Evolutionary conservation across 2,797 vertebrate species (phyloP), one percentile per base, ranked within the genome.

Genomic region (Babyrousa celebensis): DNA sequence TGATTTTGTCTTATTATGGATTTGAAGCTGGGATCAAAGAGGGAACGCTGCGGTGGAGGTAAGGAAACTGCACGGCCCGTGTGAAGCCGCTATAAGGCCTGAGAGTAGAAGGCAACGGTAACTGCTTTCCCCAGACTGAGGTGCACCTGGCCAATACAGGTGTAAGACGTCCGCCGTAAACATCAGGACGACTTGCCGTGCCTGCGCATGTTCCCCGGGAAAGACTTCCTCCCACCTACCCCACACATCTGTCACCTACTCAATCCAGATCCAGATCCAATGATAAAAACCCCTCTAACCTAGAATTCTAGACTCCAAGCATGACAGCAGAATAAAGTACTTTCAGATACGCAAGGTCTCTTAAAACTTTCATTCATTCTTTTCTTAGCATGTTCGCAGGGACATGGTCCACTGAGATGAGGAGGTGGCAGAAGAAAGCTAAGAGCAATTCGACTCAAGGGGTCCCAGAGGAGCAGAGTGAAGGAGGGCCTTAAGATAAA

Each of bases 21-120:
- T 58, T 54, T 95, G 36, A 93, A 93, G 63, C 16, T 67, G 82
- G 48, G 32, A 85, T 85, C 20, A 83, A 67, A 84, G 60, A 96
- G 58, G 88, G 67, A 82, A 87, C 12, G 67, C 40, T 29, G 62
- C 15, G 27, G n/a, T 29, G 71, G 23, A 40, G 36, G 6, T 89
- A 95, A 90, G 56, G n/a, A 74, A 89, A 78, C 48, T 70, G n/a
- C 54, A 23, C 72, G 72, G 48, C 58, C 72, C 71, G 29, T 72
- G 12, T 78, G 15, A 88, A 71, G 70, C 77, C 68, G 74, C 63
- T 86, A 3, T 75, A 85, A 93, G 18, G 40, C 15, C 63, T 77
- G 6, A 93, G 88, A 82, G 43, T 71, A 93, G 92, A 72, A 0
- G 78, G 40, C 21, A 71, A 40, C 32, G 72, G 40, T 21, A 71